Percentiles rank a stretch among this genome's conserved stretches.
These are phyloP conservation scores for Coenonympha glycerion DNA, from an alignment of 2,888 invertebrate species.

Conservation along the genomic window DNA sequence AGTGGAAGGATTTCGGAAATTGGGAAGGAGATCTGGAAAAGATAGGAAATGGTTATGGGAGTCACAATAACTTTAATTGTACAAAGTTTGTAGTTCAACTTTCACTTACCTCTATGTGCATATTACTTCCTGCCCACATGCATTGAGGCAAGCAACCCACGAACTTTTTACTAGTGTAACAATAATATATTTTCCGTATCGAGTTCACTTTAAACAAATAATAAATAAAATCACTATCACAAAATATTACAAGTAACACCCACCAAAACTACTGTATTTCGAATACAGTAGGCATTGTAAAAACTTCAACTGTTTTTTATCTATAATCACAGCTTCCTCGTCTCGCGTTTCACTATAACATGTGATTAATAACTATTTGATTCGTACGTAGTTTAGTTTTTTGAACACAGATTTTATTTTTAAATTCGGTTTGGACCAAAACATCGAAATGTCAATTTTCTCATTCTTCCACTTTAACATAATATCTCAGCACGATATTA, in stretches of 20 bases:
- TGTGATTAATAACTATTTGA: conserved; percentile 1
- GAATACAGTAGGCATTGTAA: conserved; percentile 8
- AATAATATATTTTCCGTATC: conserved; percentile 10
- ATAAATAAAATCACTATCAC: too few species aligned
- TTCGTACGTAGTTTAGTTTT: background rate
- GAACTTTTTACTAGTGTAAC: background rate
- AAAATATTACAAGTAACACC: too few species aligned
- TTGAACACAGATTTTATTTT: conserved; percentile 14
- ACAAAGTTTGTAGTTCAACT: conserved; percentile 1
- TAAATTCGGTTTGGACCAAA: conserved; percentile 20
- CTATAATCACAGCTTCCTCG: background rate
- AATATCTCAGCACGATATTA: conserved; percentile 5
- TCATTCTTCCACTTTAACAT: conserved; percentile 23
- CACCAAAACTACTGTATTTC: conserved; percentile 23
- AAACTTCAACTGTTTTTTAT: background rate
- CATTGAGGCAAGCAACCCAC: background rate
- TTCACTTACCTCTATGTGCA: conserved; percentile 16
- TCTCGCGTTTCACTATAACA: background rate
- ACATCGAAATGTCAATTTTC: conserved; percentile 21
- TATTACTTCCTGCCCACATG: background rate
- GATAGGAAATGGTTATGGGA: background rate
- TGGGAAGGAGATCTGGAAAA: conserved; percentile 5
- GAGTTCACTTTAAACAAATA: conserved; percentile 20
- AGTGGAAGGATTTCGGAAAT: background rate
- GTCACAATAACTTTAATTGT: background rate